These are phyloP conservation scores for Python bivittatus DNA, from an alignment of 2,113 vertebrate species.

Conservation along the genomic window DNA sequence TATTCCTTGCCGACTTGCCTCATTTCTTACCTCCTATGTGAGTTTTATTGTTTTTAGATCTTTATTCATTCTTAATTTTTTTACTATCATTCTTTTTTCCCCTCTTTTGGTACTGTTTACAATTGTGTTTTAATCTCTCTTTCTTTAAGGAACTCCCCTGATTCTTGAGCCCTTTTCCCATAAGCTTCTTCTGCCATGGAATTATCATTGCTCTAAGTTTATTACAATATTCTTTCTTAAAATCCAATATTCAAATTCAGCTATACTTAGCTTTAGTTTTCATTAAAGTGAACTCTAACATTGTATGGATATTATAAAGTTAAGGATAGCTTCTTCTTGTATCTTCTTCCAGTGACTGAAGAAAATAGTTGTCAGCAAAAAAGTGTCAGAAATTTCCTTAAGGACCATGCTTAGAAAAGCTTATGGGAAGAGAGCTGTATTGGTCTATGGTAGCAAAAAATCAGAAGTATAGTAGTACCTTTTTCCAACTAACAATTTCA, in stretches of 20 bases:
- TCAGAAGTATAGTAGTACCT: not conserved
- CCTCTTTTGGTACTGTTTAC: not conserved
- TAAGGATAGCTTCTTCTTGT: not conserved
- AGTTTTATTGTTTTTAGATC: not conserved
- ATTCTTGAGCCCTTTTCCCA: not conserved
- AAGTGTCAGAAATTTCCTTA: not conserved
- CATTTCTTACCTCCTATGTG: not conserved
- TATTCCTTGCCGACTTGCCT: not conserved
- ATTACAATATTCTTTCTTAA: not conserved
- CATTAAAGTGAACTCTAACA: not conserved
- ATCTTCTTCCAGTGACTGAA: not conserved
- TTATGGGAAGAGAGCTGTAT: not conserved
- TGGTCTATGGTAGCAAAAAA: not conserved
- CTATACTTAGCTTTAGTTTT: not conserved
- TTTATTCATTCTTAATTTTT: not conserved
- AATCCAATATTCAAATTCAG: not conserved
- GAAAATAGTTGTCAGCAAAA: not conserved
- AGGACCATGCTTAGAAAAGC: not conserved
- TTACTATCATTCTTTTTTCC: not conserved
- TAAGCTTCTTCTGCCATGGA: not conserved
- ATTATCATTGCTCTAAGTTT: not conserved
- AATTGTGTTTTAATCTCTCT: not conserved
- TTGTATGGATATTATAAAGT: not conserved
- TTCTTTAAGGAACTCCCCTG: not conserved
- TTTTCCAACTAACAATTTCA: not conserved